Base-by-base conservation (phyloP, 2,113 vertebrate species). In the Perca schrenkii region DNA sequence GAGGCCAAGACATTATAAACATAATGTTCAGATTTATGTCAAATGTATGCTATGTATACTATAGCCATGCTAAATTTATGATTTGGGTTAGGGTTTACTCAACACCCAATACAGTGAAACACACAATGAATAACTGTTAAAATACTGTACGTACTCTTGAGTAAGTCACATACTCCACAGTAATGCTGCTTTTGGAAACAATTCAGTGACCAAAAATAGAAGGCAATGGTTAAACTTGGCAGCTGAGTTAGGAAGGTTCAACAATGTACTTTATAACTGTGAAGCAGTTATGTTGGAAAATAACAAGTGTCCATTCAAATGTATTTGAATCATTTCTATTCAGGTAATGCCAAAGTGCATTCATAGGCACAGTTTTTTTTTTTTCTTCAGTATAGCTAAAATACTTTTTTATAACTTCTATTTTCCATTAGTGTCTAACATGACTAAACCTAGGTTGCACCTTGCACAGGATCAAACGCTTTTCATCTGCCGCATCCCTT, bases 391-490 rank as follows among this genome's bases (percentile, higher is more conserved):
- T 4, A 11, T 49, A 40, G n/a, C 56, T 34, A 40, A 74, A 70
- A 54, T 25, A 46, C 7, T n/a, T 8, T 58, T 82, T 63, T 10
- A 47, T 8, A 68, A 67, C 57, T 40, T 58, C 54, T 63, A 58
- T 6, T 40, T 6, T 69, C 17, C 57, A 80, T 85, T 69, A 52
- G 46, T 46, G 16, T 79, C 54, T 43, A 21, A 79, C 64, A 62
- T 49, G 61, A 77, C 46, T 53, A 46, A 82, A 62, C 28, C 53
- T 77, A 70, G 40, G 69, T 79, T 86, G 57, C 66, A 62, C 81
- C 43, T 71, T 49, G 31, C 31, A 53, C 47, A 75, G 56, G 72
- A 82, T 87, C 85, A 87, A 74, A 73, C 74, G 36, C 58, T 70
- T 80, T 58, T 79, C 72, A 57, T 54, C 52, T 67, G 34, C 72